phyloP scores from a whole-genome alignment of 2,113 vertebrate species.

The Rhea pennata region DNA sequence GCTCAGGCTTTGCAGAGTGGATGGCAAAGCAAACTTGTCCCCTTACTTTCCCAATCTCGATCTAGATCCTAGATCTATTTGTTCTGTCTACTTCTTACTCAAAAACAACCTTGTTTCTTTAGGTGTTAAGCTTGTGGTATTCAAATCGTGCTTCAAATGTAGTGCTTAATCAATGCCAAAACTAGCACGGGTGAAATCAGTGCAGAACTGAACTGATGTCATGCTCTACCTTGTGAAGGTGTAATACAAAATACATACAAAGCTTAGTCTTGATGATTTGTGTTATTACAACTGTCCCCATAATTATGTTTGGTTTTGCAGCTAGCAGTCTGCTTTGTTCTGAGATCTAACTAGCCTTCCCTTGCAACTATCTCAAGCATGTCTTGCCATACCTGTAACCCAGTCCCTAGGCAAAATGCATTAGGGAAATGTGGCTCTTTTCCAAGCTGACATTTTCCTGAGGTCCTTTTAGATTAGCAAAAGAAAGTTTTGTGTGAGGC shows the following conservation, averaged over 20 bases:
- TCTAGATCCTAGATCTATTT: background rate
- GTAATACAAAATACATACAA: background rate
- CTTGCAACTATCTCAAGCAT: background rate
- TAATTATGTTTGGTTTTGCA: background rate
- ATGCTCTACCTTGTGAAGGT: background rate
- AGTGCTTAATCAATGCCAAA: background rate
- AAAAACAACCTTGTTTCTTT: background rate
- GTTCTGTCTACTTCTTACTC: background rate
- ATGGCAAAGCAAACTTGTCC: background rate
- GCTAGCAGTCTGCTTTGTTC: background rate
- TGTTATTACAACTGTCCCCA: background rate
- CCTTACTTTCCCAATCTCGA: background rate
- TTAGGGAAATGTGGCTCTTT: background rate
- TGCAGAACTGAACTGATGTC: background rate
- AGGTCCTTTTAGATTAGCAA: background rate
- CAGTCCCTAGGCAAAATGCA: background rate
- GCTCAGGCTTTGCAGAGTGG: background rate
- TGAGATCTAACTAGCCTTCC: background rate
- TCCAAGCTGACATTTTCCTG: background rate
- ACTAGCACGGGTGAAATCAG: background rate
- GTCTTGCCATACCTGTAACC: background rate
- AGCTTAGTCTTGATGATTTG: background rate
- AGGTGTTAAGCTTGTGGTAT: background rate
- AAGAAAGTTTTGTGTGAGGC: background rate
- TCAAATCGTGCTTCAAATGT: background rate